phyloP scores from a whole-genome alignment of 2,888 invertebrate genomes.

The Conops quadrifasciatus region DNA sequence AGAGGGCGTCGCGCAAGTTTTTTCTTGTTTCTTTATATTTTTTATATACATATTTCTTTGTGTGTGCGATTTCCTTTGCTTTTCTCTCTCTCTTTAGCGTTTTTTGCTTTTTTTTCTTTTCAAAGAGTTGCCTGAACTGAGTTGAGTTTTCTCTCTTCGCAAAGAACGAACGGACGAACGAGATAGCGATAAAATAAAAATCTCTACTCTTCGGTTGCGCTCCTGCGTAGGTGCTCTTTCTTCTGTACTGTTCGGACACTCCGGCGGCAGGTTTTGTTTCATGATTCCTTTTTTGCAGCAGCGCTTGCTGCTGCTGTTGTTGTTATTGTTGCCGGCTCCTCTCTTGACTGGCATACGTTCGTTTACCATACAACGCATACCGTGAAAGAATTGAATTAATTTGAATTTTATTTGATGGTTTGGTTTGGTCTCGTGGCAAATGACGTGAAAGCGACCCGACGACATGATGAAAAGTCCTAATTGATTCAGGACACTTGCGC shows the following conservation, averaged over 20 bases:
- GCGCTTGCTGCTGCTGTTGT: no score
- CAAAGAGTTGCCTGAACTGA: not conserved
- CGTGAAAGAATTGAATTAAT: slow-evolving; percentile 44
- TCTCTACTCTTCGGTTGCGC: no score
- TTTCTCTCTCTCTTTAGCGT: slow-evolving; percentile 13
- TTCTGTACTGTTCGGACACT: slow-evolving; percentile 4
- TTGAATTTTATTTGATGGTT: slow-evolving; percentile 46
- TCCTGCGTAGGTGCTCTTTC: slow-evolving; percentile 19
- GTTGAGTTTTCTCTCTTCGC: slow-evolving; percentile 7
- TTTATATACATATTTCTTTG: slow-evolving; percentile 17
- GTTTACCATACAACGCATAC: not conserved
- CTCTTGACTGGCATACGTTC: not conserved
- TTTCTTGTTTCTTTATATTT: slow-evolving; percentile 32
- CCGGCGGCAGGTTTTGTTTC: slow-evolving; percentile 2
- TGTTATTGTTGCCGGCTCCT: no score
- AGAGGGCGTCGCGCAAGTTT: slow-evolving; percentile 44
- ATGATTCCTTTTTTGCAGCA: no score
- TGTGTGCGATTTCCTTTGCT: slow-evolving; percentile 30
- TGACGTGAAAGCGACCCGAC: slow-evolving; percentile 37
- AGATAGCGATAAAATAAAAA: no score
- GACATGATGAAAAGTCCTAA: slow-evolving; percentile 33
- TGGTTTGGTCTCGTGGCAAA: slow-evolving; percentile 40
- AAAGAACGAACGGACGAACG: no score
- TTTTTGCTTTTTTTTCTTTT: slow-evolving; percentile 22
- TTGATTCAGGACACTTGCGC: slow-evolving; percentile 1